Percentiles rank a stretch among this genome's conserved stretches.
Evolutionary conservation across 2,888 invertebrate genomes (phyloP).

Genomic region (Thymelicus sylvestris): DNA sequence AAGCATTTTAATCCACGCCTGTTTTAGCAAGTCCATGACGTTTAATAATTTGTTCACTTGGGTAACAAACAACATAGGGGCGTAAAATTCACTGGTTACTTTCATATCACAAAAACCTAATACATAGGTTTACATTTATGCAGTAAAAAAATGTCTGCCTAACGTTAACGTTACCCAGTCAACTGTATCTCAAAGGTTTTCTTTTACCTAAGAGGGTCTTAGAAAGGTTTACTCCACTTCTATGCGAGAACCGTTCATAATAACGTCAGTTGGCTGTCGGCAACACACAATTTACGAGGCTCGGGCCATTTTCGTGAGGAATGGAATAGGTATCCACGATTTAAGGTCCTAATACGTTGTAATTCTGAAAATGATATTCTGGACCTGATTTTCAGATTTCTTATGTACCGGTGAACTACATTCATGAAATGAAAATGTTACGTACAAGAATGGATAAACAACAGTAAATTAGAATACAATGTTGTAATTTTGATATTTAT

Average conservation of each 20-base stretch:
- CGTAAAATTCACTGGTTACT: too few relatives aligned
- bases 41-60: too few relatives aligned
- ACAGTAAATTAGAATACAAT: too few relatives aligned
- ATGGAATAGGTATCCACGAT: constrained; percentile 15
- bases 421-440: too few relatives aligned
- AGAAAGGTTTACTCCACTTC: constrained; percentile 23
- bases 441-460: too few relatives aligned
- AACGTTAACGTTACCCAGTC: neutral
- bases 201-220: constrained; percentile 16
- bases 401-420: too few relatives aligned
- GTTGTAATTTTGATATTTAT: too few relatives aligned
- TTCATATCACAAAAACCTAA: too few relatives aligned
- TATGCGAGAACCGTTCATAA: constrained; percentile 27
- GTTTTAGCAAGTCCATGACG: too few relatives aligned
- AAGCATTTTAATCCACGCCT: too few relatives aligned
- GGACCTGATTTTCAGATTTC: neutral
- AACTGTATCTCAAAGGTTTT: constrained; percentile 14
- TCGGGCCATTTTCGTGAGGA: constrained; percentile 13
- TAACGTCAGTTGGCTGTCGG: constrained; percentile 26
- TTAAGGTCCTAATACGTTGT: constrained; percentile 4
- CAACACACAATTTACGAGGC: constrained; percentile 32
- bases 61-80: too few relatives aligned
- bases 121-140: too few relatives aligned
- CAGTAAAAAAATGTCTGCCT: neutral
- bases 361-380: neutral